phyloP scores from a whole-genome alignment of 2,797 vertebrate species.

The Synanceia verrucosa region DNA sequence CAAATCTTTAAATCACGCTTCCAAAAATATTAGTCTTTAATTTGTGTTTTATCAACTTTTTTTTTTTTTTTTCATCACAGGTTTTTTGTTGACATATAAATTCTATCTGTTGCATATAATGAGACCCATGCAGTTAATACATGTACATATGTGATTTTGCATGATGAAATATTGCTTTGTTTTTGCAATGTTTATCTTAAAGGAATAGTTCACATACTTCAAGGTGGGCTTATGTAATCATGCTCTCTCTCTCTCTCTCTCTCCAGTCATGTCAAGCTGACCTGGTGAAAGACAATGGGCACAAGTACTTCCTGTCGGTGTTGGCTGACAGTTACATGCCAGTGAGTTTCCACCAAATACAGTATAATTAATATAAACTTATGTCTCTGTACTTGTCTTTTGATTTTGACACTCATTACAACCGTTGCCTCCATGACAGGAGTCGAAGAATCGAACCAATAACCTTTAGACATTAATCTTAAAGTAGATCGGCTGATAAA shows the following conservation, averaged over 20 bases:
- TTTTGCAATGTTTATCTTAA: neutral
- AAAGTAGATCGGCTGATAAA: neutral
- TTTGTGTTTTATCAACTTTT: neutral
- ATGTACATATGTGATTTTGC: neutral
- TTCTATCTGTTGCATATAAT: neutral
- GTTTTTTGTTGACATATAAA: neutral
- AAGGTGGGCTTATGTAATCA: neutral
- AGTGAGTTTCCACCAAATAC: constrained; percentile 81
- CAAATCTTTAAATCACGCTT: constrained; percentile 1
- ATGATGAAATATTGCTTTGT: neutral
- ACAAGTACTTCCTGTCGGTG: constrained; percentile 98
- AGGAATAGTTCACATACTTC: neutral
- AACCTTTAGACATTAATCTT: too few species aligned
- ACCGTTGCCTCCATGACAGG: neutral
- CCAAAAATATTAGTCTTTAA: neutral
- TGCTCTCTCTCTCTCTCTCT: neutral
- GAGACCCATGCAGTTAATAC: too few species aligned
- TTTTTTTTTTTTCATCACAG: neutral
- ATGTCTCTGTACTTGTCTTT: neutral
- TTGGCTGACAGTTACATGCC: constrained; percentile 98
- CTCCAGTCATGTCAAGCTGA: constrained; percentile 95
- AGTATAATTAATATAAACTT: neutral
- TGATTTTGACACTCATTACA: neutral
- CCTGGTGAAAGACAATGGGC: constrained; percentile 97
- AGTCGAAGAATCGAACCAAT: neutral